phyloP scores from a whole-genome alignment of 2,113 vertebrate species.

The Microcebus jonahi region DNA sequence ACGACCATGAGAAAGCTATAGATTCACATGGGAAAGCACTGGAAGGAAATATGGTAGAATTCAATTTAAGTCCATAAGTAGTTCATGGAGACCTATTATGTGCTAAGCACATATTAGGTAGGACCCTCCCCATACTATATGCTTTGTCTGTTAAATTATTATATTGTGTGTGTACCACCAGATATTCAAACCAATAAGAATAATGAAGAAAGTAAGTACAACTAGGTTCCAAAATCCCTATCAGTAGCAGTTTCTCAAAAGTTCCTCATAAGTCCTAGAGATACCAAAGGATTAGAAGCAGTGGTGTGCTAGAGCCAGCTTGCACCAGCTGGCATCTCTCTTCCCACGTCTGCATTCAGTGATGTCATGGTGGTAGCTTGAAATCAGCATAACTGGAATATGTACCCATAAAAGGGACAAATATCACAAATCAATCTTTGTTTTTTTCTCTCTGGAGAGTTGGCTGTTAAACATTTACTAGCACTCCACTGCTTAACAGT shows the following conservation, averaged over 20 bases:
- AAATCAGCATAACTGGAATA: background rate
- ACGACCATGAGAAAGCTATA: background rate
- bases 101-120: background rate
- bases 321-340: fast-evolving
- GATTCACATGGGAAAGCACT: background rate
- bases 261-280: background rate
- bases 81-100: background rate
- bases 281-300: background rate
- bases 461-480: background rate
- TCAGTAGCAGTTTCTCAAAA: background rate
- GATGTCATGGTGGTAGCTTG: background rate
- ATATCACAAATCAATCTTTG: background rate
- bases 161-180: background rate
- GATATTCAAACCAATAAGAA: background rate
- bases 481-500: background rate
- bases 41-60: background rate
- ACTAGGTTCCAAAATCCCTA: background rate
- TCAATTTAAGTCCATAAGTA: background rate
- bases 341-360: background rate
- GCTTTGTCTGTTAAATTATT: background rate
- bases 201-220: background rate
- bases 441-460: background rate
- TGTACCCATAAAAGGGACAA: background rate
- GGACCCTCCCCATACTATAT: background rate
- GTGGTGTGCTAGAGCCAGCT: background rate